Evolutionary conservation across 2,113 vertebrate species (phyloP), one percentile per base, ranked within the genome.

Genomic region (Morone chrysops): DNA sequence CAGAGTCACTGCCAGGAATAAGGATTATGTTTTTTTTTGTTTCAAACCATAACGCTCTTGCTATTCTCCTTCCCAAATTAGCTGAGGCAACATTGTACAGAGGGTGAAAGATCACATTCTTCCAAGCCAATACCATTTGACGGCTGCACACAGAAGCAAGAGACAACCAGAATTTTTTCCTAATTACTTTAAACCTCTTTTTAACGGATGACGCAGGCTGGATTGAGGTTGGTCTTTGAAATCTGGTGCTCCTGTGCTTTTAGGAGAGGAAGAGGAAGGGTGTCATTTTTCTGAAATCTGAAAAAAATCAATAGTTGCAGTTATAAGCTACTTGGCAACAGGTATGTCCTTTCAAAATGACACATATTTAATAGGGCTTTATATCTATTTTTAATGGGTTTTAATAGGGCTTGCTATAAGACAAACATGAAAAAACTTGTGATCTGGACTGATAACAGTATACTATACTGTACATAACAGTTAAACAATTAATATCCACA

Each of bases 91-190:
- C 73, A 65, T 31, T 54, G 67, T 72, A 68, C 62, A 68, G 69
- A 82, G 86, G 82, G 75, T 69, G 31, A 82, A 88, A 75, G 83
- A 74, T 90, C 70, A 73, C 51, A 77, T 84, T 76, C 66, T 75
- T 82, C 71, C 62, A 71, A 80, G 78, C 87, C 84, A 84, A 54
- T 81, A 71, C 31, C 20, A 66, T 82, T 88, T 80, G 63, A 70
- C 62, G 75, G 81, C 66, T 77, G 72, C 83, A 60, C 78, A 86
- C 70, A 80, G 74, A 81, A 90, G 87, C 75, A 68, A 51, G 61
- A 86, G 70, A 70, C 78, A 66, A 88, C 68, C 69, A 68, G 36
- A 63, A 89, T 87, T 43, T 78, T 90, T 91, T 92, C 90, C 90
- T 88, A 89, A 92, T 89, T 75, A 82, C 88, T 60, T 81, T 75